Evolutionary conservation across 2,888 invertebrate species (phyloP), one percentile per base, ranked within the genome.

Genomic region (Tetranychus piercei): DNA sequence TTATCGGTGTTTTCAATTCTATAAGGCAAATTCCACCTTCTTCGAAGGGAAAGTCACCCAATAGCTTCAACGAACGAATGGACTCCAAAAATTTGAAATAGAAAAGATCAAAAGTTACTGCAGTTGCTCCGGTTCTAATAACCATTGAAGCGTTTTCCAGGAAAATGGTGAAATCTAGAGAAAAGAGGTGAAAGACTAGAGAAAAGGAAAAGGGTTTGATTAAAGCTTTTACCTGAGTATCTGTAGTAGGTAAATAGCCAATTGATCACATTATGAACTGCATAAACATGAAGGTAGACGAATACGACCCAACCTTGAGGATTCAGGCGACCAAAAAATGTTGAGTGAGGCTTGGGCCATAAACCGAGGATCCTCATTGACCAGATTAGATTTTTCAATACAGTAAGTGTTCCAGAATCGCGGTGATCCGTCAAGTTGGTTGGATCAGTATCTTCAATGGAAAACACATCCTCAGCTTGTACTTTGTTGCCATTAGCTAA

Each of bases 111-210:
- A 71, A 71, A 6, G 44, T 45, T 1, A 45, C 18, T 15, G 71
- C 71, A 15, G 71, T 71, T 9, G 71, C 71, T 45, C n/a, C 20
- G 5, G 71, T 71, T 44, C 71, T 34, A 43, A 71, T 45, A 1
- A 71, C 71, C 44, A 71, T 43, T 9, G 71, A 71, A n/a, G 71
- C 45, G 43, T 71, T 71, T 15, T 71, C 71, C 18, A 71, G 18
- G 34, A 71, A 45, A 69, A 69, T 23, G 1, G 34, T 23, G 9
- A 23, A 23, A 22, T 69, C 20, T n/a, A 23, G 7, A 20, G 66
- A 20, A 20, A 1, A 15, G 66, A 66, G n/a, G n/a, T n/a, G 34
- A 69, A 69, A 34, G 5, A 20, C 11, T n/a, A 5, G n/a, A 7
- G 20, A 23, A 23, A 1, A 0, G 20, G 1, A 69, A 67, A 67